Evolutionary conservation across 37 sponge, comb jelly and placozoan species (phyloP).

Genomic region (Axinella damicornis): DNA sequence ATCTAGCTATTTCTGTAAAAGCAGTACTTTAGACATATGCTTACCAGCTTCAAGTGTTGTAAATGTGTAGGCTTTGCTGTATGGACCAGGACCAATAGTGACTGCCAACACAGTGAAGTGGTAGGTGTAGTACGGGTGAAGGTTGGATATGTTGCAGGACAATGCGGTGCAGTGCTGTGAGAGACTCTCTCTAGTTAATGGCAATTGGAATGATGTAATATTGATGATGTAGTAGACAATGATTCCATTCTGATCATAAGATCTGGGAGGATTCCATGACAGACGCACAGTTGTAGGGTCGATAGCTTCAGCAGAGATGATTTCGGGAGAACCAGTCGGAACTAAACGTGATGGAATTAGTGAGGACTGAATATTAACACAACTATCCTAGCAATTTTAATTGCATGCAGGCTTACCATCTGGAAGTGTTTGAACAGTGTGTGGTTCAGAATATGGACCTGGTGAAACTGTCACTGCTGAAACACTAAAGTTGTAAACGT

Average conservation of each 20-base stretch:
- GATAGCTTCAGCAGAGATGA: not conserved
- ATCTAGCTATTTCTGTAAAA: too few species aligned
- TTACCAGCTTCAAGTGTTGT: constrained; percentile 36
- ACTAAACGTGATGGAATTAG: too few species aligned
- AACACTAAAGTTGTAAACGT: not conserved
- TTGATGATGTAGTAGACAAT: constrained; percentile 16
- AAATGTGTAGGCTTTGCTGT: not conserved
- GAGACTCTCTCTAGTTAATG: not conserved
- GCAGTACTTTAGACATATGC: not conserved
- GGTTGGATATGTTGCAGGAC: not conserved
- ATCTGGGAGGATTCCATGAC: constrained; percentile 27
- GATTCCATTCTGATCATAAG: constrained; percentile 24
- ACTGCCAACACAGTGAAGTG: constrained; percentile 24
- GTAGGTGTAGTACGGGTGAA: constrained; percentile 50
- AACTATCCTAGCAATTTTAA: too few species aligned
- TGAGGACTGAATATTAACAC: too few species aligned
- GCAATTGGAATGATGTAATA: constrained; percentile 4
- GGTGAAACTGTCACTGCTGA: constrained; percentile 5
- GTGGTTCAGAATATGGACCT: not conserved
- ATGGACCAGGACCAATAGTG: constrained; percentile 36
- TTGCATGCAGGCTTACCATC: not conserved
- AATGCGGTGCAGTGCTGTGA: not conserved
- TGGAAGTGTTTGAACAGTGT: constrained; percentile 5
- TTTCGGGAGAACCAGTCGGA: too few species aligned
- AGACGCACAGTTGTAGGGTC: not conserved